These are phyloP conservation scores for Dipodomys ordii DNA, from an alignment of 2,113 vertebrate species.

Conservation along the genomic window DNA sequence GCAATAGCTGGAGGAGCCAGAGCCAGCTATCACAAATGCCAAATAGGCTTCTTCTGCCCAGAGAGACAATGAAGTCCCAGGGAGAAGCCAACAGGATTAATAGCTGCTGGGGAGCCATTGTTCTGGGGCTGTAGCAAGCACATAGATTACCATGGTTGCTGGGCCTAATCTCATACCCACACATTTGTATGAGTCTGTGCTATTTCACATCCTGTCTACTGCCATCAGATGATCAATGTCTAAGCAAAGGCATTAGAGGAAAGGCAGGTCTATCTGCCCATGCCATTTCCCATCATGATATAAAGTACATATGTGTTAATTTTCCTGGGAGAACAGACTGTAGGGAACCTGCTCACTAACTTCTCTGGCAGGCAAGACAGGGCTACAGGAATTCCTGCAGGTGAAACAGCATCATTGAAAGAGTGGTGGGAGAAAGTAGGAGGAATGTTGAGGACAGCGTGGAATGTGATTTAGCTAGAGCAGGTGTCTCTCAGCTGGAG, in stretches of 20 bases:
- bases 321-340: not conserved
- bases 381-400: not conserved
- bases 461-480: not conserved
- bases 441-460: not conserved
- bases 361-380: not conserved
- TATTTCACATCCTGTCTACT: not conserved
- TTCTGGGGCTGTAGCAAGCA: not conserved
- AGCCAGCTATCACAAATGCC: conserved; percentile 23
- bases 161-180: not conserved
- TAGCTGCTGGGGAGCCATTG: not conserved
- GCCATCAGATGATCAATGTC: not conserved
- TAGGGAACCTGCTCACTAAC: not conserved
- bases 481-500: not conserved
- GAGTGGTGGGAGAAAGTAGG: not conserved
- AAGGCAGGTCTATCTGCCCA: not conserved
- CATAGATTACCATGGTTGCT: not conserved
- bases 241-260: not conserved
- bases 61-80: conserved; percentile 17
- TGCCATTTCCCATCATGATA: not conserved
- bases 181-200: not conserved
- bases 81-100: conserved; percentile 22
- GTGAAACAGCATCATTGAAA: not conserved
- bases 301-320: rapidly evolving
- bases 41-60: not conserved
- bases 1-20: not conserved